Evolutionary conservation across 1,140 invertebrate species (phyloP).

Genomic region (Drosophila bifasciata): DNA sequence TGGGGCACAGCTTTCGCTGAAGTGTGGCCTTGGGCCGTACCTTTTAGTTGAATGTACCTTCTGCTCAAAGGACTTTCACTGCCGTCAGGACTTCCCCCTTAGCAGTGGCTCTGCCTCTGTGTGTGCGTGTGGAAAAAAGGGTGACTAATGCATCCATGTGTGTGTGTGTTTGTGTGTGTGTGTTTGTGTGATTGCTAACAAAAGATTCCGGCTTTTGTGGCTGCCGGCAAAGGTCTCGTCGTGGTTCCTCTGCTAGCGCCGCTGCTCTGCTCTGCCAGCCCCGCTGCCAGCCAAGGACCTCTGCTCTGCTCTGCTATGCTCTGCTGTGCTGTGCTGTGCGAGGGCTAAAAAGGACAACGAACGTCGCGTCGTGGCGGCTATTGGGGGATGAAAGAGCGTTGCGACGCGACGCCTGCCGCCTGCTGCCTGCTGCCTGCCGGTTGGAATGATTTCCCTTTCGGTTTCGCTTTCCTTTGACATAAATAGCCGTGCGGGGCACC

Average conservation of each 20-base stretch:
- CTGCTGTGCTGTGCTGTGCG: not conserved
- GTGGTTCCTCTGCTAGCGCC: constrained; percentile 19
- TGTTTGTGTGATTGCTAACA: constrained; percentile 83
- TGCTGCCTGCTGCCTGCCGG: constrained; percentile 16
- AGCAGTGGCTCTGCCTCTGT: constrained; percentile 5
- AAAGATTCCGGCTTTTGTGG: constrained; percentile 81
- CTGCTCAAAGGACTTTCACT: constrained; percentile 79
- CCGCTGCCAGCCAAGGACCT: not conserved
- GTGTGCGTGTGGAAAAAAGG: constrained; percentile 63
- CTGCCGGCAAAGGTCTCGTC: constrained; percentile 29
- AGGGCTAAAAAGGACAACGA: constrained; percentile 73
- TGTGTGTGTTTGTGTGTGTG: constrained; percentile 33
- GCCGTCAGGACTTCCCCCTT: constrained; percentile 28
- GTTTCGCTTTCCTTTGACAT: constrained; percentile 83
- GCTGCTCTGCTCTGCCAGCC: constrained; percentile 5
- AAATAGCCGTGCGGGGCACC: constrained; percentile 75
- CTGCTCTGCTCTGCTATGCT: not conserved
- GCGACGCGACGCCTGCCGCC: constrained; percentile 60
- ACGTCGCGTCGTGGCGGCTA: constrained; percentile 26
- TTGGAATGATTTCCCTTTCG: constrained; percentile 79
- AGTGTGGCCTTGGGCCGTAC: no score
- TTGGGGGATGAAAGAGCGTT: constrained; percentile 71
- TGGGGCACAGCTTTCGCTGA: no score
- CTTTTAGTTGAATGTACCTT: no score
- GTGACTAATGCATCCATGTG: constrained; percentile 65